Conservation (phyloP, 1,140 invertebrate genomes). For the Heliconius hewitsoni region DNA sequence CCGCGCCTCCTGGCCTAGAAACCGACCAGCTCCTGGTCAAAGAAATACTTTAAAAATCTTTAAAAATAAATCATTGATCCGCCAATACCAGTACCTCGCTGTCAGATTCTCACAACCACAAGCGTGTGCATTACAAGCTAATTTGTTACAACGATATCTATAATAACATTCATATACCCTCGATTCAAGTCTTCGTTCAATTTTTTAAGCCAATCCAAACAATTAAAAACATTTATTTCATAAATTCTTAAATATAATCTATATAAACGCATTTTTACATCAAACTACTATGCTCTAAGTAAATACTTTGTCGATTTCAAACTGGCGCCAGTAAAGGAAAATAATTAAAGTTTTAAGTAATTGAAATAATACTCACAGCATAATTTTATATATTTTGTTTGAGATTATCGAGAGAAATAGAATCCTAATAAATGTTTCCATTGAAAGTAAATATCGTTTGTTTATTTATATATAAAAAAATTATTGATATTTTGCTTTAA, state of each 20-base stretch:
- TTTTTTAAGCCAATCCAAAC: neutral
- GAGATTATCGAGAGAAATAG: too few relatives aligned
- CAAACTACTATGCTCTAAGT: slow-evolving; percentile 2
- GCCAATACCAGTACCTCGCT: too few relatives aligned
- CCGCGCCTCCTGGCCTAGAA: too few relatives aligned
- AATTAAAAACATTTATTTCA: neutral
- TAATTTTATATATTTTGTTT: neutral
- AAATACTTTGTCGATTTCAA: neutral
- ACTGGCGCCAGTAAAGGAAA: neutral
- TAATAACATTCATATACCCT: slow-evolving; percentile 8
- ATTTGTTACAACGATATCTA: neutral
- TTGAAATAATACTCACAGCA: too few relatives aligned
- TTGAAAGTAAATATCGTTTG: too few relatives aligned
- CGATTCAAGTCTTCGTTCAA: neutral
- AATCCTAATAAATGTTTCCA: too few relatives aligned
- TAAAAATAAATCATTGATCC: too few relatives aligned
- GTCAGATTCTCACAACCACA: neutral
- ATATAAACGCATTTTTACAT: slow-evolving; percentile 22
- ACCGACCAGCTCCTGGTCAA: too few relatives aligned
- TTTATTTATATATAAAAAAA: too few relatives aligned
- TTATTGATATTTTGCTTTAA: too few relatives aligned
- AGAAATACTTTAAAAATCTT: too few relatives aligned
- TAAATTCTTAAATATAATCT: slow-evolving; percentile 15
- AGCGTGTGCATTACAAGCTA: neutral
- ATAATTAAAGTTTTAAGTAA: too few relatives aligned